Base-by-base conservation (phyloP, 2,797 vertebrate genomes). In the Spea hammondii region DNA sequence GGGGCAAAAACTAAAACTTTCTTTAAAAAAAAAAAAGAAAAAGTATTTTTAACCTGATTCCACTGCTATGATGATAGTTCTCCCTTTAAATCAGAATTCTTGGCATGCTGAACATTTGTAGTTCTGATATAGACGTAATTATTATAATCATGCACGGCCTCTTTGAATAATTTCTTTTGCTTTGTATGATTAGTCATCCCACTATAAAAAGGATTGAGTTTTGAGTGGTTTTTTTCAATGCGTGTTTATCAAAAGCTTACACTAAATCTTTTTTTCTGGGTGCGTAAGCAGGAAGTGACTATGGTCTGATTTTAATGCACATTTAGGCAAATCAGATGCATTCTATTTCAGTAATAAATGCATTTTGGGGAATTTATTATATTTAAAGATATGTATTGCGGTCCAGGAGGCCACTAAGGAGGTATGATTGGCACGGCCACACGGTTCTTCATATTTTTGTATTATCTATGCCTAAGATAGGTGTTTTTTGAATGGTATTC, bases 241-340 rank as follows among this genome's bases (percentile, higher is more conserved):
- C 12, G 47, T 45, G 12, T 72, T 72, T 32, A 57, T 72, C 70
- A 57, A 11, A 55, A 59, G 6, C 10, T 4, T 46, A 45, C n/a
- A 72, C 47, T 59, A 72, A 72, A 72, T 55, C 70, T 46, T 44
- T 59, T 59, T 7, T 57, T 72, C 51, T 6, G 53, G 70, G 70
- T 72, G 53, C 57, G 4, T 8, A 54, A 72, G 4, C 53, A 59
- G 10, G 32, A 53, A 57, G 54, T 47, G 44, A 32, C 32, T 32
- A 32, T 59, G 11, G 4, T 11, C 7, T 57, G 12, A 12, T 59
- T 11, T 12, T 12, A 59, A 59, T 59, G 55, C 9, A 59, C 55
- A 59, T 59, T 59, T 13, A 59, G 5, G 9, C 55, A 12, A 59
- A 59, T 13, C 55, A 32, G 32, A 32, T 32, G 32, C 32, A 32